phyloP scores from a whole-genome alignment of 2,888 invertebrate species.

The Idaea straminata region DNA sequence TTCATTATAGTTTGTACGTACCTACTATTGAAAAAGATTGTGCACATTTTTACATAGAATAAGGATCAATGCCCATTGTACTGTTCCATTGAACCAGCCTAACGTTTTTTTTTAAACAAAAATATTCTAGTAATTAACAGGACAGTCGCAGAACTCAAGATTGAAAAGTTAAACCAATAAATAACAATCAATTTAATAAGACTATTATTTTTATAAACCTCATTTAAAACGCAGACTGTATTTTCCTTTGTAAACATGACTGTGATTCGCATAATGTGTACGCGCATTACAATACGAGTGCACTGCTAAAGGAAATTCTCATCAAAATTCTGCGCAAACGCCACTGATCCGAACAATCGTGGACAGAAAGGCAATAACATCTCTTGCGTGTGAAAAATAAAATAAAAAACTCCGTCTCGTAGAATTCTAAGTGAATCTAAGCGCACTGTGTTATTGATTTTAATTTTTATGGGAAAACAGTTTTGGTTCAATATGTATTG shows the following conservation, averaged over 20 bases:
- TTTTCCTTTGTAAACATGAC: slow-evolving; percentile 76
- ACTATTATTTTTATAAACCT: slow-evolving; percentile 40
- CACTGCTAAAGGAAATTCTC: slow-evolving; percentile 70
- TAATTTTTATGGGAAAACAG: not conserved
- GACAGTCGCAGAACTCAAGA: not conserved
- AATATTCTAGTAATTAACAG: not conserved
- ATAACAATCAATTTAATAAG: not conserved
- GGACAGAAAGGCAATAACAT: slow-evolving; percentile 64
- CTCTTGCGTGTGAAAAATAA: slow-evolving; percentile 76
- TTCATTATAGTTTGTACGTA: not conserved
- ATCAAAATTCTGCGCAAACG: slow-evolving; percentile 73
- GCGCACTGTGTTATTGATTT: not conserved
- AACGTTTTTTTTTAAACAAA: too few species aligned
- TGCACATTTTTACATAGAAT: not conserved
- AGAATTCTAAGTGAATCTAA: not conserved
- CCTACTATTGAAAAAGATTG: not conserved
- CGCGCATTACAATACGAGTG: slow-evolving; percentile 40
- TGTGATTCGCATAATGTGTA: slow-evolving; percentile 64
- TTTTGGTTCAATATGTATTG: slow-evolving; percentile 1
- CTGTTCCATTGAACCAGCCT: too few species aligned
- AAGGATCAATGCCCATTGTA: too few species aligned
- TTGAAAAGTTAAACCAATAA: not conserved
- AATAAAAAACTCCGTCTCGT: slow-evolving; percentile 32
- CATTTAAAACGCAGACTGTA: slow-evolving; percentile 60
- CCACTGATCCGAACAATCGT: slow-evolving; percentile 71